Conservation (phyloP, 2,797 vertebrate genomes). For the Enteromius radiatus region DNA sequence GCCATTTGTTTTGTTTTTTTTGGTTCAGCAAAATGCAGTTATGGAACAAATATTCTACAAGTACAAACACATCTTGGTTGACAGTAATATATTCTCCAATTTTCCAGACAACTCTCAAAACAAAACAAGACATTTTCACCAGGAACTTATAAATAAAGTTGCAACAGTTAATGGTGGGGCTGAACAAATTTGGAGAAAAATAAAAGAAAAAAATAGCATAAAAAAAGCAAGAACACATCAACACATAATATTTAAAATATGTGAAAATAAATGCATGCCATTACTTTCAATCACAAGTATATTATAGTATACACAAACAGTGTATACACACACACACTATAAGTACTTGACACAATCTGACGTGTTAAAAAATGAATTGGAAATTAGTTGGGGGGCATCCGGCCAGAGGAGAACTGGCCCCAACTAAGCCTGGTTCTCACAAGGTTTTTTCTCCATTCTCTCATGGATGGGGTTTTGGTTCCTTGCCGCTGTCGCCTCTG, state of each 20-base stretch:
- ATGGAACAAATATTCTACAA: not conserved
- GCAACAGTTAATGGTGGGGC: not conserved
- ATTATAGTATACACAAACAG: too few species aligned
- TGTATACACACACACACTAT: too few species aligned
- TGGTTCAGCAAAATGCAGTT: conserved; percentile 15
- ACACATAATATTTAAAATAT: not conserved
- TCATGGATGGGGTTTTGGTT: too few species aligned
- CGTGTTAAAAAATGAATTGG: too few species aligned
- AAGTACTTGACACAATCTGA: too few species aligned
- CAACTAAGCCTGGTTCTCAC: too few species aligned
- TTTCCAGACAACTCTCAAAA: not conserved
- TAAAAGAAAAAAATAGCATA: not conserved
- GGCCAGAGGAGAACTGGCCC: too few species aligned
- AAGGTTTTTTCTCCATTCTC: too few species aligned
- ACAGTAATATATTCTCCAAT: not conserved
- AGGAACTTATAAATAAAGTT: not conserved
- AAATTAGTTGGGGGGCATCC: too few species aligned
- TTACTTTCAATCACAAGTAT: conserved; percentile 26
- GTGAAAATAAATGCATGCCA: not conserved
- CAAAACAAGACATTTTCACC: not conserved
- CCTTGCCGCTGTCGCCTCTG: too few species aligned
- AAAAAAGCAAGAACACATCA: not conserved
- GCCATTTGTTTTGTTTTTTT: conserved; percentile 53
- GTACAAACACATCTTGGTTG: not conserved
- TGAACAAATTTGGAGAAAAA: not conserved